Evolutionary conservation across 2,113 vertebrate species (phyloP).

Genomic region (Hippocampus guttulatus): DNA sequence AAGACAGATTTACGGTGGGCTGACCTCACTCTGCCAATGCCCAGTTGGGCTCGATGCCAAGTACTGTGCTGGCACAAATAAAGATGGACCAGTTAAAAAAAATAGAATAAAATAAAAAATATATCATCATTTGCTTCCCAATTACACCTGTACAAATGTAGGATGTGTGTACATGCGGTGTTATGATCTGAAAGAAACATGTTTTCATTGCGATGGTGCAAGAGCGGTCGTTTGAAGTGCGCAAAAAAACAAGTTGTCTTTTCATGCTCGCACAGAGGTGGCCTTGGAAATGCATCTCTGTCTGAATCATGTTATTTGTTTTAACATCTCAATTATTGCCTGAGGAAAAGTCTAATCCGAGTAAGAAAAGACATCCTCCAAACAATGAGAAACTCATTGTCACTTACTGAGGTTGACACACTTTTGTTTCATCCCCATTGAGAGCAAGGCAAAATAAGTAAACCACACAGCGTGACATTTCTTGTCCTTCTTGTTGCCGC

Average conservation of each 20-base stretch:
- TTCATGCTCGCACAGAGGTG: constrained; percentile 3
- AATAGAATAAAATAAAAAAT: too few relatives aligned
- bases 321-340: constrained; percentile 34
- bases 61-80: constrained; percentile 12
- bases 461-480: constrained; percentile 25
- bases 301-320: constrained; percentile 42
- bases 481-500: constrained; percentile 23
- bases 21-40: constrained; percentile 20
- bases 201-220: not conserved
- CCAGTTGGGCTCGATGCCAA: constrained; percentile 27
- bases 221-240: not conserved
- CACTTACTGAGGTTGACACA: not conserved
- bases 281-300: constrained; percentile 12
- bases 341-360: constrained; percentile 25
- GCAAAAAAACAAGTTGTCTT: constrained; percentile 21
- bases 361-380: constrained; percentile 31
- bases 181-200: not conserved
- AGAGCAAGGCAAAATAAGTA: constrained; percentile 8
- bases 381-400: constrained; percentile 36
- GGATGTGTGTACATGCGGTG: not conserved
- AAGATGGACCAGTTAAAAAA: not conserved
- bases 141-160: not conserved
- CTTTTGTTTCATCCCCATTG: not conserved
- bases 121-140: not conserved
- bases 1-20: too few relatives aligned